Evolutionary conservation across 2,888 invertebrate genomes (phyloP), one percentile per base, ranked within the genome.

Genomic region (Polyommatus iphigenia): DNA sequence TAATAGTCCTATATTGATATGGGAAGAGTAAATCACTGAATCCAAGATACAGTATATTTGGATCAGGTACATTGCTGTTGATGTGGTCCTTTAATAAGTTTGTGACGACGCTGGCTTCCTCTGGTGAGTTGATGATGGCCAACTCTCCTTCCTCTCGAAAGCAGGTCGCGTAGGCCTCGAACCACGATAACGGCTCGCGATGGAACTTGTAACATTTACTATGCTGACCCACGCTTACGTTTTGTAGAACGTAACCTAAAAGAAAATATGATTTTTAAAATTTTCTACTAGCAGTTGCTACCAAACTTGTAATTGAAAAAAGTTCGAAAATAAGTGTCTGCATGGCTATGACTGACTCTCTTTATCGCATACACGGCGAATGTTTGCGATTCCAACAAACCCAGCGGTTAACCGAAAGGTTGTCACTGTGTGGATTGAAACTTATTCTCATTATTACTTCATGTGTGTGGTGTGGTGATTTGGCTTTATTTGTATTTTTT

Each of bases 181-280:
- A 85, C 89, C 88, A 89, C 32, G 85, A 83, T 24, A 88, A 79
- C 2, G 89, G 88, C 78, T 88, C 88, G 0, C 76, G 67, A 79
- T 88, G 88, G 76, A 87, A 86, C 75, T 89, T 89, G 80, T 88
- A 89, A 79, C 89, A 89, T 85, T 88, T 89, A 18, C 84, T 15
- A 13, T 67, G 15, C 15, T 29, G 85, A 59, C 72, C 80, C 77
- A 81, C 78, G 18, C 85, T 84, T 4, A 79, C 77, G 78, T 86
- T 82, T 67, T 67, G 67, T 7, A 79, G 81, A 32, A 78, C 71
- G 78, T 87, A 89, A n/a, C 82, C 89, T 89, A 77, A 78, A 77
- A 77, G 2, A 2, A 20, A 20, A 2, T 3, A 59, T 59, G 8
- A 77, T 67, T 57, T 62, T 62, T 41, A 50, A 7, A 36, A 7